A percentile compares a stretch with the other conserved stretches of the same genome.
Evolutionary conservation across 53 echinoderm and acorn worm genomes (phyloP).

Genomic region (Apostichopus leukothele): DNA sequence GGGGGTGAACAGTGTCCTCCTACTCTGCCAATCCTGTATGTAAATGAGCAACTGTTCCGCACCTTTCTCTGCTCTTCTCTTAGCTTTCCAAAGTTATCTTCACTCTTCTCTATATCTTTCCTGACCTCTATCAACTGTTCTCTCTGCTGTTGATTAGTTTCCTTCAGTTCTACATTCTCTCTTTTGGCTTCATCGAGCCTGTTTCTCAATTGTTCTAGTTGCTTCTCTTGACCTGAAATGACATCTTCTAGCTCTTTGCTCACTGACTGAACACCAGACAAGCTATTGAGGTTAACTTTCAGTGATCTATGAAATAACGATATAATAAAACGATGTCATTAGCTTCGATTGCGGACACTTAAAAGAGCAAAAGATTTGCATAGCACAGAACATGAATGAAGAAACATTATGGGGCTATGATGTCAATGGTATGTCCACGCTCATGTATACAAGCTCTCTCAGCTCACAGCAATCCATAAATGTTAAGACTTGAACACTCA

Average conservation of each 20-base stretch:
- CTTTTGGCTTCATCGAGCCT: constrained; percentile 56
- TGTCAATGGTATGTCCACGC: too few species aligned
- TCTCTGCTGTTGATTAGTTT: constrained; percentile 72
- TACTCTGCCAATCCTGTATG: too few species aligned
- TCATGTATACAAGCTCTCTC: too few species aligned
- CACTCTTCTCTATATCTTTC: constrained; percentile 78
- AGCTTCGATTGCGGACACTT: background rate
- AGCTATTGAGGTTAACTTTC: constrained; percentile 12
- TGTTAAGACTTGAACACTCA: too few species aligned
- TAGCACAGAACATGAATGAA: too few species aligned
- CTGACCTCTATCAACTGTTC: constrained; percentile 68
- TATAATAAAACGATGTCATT: background rate
- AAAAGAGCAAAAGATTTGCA: too few species aligned
- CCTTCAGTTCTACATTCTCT: constrained; percentile 77
- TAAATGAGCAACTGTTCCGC: background rate
- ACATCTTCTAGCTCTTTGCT: constrained; percentile 34
- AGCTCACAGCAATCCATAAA: too few species aligned
- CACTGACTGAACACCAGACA: constrained; percentile 25
- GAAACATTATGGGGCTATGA: too few species aligned
- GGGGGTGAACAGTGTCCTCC: too few species aligned
- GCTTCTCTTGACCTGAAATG: constrained; percentile 40
- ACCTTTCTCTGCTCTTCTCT: constrained; percentile 2
- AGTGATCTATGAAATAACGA: constrained; percentile 9
- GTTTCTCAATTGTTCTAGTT: constrained; percentile 56
- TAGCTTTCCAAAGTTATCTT: background rate